Base-by-base conservation (phyloP, 2,888 invertebrate species). In the Mythimna loreyi region DNA sequence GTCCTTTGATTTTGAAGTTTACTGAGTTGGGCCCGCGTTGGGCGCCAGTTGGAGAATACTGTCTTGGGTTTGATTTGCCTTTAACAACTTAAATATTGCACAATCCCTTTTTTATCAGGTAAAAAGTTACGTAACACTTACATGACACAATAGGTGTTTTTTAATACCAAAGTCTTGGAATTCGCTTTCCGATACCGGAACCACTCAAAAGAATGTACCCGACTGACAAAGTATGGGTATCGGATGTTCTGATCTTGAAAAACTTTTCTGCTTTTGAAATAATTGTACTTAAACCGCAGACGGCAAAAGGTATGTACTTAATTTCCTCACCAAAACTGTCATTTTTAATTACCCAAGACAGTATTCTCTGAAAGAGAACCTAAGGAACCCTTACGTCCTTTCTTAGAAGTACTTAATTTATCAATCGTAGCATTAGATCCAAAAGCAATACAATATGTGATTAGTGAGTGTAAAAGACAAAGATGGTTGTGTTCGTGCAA, bases 401-500 rank as follows among this genome's bases (percentile, higher is more conserved):
- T 70, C 72, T 63, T 75, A 78, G 73, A 84, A 78, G 83, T 87
- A 87, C 83, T 86, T 90, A 89, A 88, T 89, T 74, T 87, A 85
- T 83, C 82, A 79, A 78, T 86, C 80, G 75, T 87, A 88, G 87
- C 73, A 67, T 82, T 82, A 87, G 79, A 79, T 75, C 76, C 80
- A 84, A 91, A 94, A 95, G 94, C 95, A 95, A 95, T 94, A 95
- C 85, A 86, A 86, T 87, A 91, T 94, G 94, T 94, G 94, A 94
- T 94, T 91, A 89, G 89, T 88, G 86, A 91, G 92, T 93, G 92
- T 76, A 94, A 94, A 95, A 94, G 93, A 95, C 93, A 93, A 91
- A 85, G 82, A 92, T 90, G 95, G 95, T 96, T 96, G 95, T 96
- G 95, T 95, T 94, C 75, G 95, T 95, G 95, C 95, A 95, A 96